Base-by-base conservation (phyloP, 2,113 vertebrate species). In the Addax nasomaculatus region DNA sequence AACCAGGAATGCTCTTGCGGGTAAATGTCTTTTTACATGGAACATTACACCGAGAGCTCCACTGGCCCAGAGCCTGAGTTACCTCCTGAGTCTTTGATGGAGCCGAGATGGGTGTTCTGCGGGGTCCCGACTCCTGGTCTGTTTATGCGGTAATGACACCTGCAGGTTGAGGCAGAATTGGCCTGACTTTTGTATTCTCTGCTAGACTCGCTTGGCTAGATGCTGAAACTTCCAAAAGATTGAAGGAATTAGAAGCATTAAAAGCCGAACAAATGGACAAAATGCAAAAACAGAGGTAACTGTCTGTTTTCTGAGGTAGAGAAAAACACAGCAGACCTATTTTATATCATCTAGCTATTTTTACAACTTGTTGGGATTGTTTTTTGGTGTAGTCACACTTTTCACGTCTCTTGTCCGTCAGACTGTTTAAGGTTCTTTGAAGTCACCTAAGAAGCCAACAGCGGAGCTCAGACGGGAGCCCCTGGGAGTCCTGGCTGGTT, bases 141-240 rank as follows among this genome's bases (percentile, higher is more conserved):
- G 3, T 87, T 88, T 89, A 58, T 83, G 15, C 78, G 33, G 30
- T 30, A 16, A 39, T 70, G 43, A 67, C 14, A 13, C 43, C 25
- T 89, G 21, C 36, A 9, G 55, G 25, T 15, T 13, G 4, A 85
- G 30, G 47, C n/a, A 25, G 80, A 51, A 15, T 30, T 80, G 49
- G 7, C 81, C 70, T 95, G 67, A 95, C n/a, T 89, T 70, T 43
- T 62, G n/a, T 92, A 17, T 23, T 91, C 2, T 90, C 80, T 80
- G 27, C 64, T 96, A 98, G 98, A 93, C 93, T 98, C 1, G 43
- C 98, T 85, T 98, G 98, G 98, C 98, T 97, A n/a, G 96, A 98
- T 70, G 95, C 92, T 6, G 97, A 98, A 57, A 96, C 95, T 64
- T 94, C 92, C 36, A 97, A 92, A 90, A 98, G 96, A 62, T 7